Evolutionary conservation across 2,888 invertebrate species (phyloP).

Genomic region (Willowsia nigromaculata): DNA sequence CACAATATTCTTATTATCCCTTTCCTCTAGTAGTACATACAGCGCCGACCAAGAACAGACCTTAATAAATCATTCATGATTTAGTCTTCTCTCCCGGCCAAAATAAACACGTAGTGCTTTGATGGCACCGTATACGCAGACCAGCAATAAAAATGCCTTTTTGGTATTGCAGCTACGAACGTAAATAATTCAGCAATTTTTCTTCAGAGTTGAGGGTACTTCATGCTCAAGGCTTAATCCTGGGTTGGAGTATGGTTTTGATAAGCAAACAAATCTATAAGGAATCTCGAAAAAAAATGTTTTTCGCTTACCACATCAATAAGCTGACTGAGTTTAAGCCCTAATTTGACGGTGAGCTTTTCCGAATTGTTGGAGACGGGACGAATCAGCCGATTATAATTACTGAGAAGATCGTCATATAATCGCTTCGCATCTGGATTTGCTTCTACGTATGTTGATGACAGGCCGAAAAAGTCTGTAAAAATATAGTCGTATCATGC

Average conservation of each 20-base stretch:
- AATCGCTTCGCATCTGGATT: constrained; percentile 97
- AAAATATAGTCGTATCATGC: not conserved
- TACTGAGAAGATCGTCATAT: constrained; percentile 96
- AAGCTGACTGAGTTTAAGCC: constrained; percentile 92
- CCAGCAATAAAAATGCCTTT: not conserved
- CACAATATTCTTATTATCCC: not conserved
- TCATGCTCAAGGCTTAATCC: too few relatives aligned
- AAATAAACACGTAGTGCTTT: not conserved
- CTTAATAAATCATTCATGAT: constrained; percentile 31
- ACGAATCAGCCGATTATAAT: constrained; percentile 96
- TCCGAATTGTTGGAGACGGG: constrained; percentile 96
- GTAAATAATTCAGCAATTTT: too few relatives aligned
- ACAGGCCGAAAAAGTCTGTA: constrained; percentile 77
- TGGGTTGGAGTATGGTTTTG: not conserved
- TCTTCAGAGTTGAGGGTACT: too few relatives aligned
- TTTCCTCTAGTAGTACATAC: not conserved
- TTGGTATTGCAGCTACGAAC: not conserved
- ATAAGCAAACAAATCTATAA: not conserved
- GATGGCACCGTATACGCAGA: not conserved
- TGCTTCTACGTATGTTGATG: constrained; percentile 84
- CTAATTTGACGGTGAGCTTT: constrained; percentile 93
- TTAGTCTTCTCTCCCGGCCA: not conserved
- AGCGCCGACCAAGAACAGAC: not conserved
- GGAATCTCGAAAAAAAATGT: not conserved
- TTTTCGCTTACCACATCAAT: constrained; percentile 85